Evolutionary conservation across 2,888 invertebrate species (phyloP), one percentile per base, ranked within the genome.

Genomic region (Melieria picta): DNA sequence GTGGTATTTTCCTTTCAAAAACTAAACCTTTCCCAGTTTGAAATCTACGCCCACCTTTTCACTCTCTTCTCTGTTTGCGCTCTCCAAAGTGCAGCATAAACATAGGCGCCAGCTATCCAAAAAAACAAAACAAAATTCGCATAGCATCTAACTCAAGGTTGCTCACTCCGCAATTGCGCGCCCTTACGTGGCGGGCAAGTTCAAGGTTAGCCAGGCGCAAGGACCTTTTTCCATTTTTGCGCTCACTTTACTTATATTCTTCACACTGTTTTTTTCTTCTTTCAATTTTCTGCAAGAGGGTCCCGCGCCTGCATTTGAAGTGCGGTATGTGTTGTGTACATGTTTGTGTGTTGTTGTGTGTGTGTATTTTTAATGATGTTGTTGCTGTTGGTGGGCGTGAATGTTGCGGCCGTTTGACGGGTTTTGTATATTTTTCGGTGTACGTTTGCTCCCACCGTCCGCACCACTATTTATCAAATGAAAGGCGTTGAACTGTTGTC

Each of bases 151-250:
- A 65, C 46, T 47, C 48, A 67, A 67, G 67, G 67, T 61, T 60
- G 2, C 9, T 50, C 11, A 11, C 9, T 63, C 52, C 58, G 48
- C 67, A 58, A 30, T 60, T 48, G 48, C 30, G 48, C 57, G 57
- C 30, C 11, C 42, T 30, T 55, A 61, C 63, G 30, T 30, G 30
- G 47, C 48, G 30, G 69, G 13, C 72, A 72, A 72, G 72, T 72
- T 72, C 72, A 72, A 72, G 72, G 72, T 72, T 72, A 67, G 48
- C 30, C 30, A 30, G 58, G 47, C 60, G 67, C 58, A 67, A 58
- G 43, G 16, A 11, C 64, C 11, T 16, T 64, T 10, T 61, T 4
- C 42, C 46, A 11, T 16, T 61, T 61, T 13, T 30, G n/a, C 58
- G 10, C 58, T 58, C 30, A 30, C 30, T 30, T 30, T 30, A 30